Evolutionary conservation across 2,888 invertebrate species (phyloP), one percentile per base, ranked within the genome.

Genomic region (Ecliptopera silaceata): DNA sequence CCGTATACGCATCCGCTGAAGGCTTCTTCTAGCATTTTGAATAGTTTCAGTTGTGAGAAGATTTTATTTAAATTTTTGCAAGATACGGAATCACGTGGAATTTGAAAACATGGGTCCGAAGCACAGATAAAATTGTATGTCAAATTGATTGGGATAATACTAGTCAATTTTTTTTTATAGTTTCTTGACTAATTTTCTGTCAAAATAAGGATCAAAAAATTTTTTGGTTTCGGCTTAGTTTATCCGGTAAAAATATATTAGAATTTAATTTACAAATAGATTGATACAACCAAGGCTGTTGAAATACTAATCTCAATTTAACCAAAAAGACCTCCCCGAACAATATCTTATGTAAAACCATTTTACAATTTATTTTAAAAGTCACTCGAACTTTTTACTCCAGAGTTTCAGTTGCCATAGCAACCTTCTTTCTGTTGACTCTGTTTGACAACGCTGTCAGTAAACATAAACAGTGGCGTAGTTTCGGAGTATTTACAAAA

Each of bases 11-110:
- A 32, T 1, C 66, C 48, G 13, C 69, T 74, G 17, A 70, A 54
- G 0, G 66, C 50, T 38, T 73, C 59, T 8, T 67, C 59, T 54
- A 78, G 43, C 86, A 86, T 82, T 52, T 59, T 77, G 54, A 29
- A 42, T 46, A 12, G 4, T 32, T 1, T 17, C n/a, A n/a, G 39
- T 26, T 26, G 29, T 43, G n/a, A 15, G n/a, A 8, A 38, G n/a
- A 22, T 15, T 22, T 12, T 45, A 46, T 20, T 39, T 32, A n/a
- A n/a, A 34, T 31, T 29, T 44, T 32, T 31, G 32, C 32, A 45
- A 32, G 36, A 20, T 42, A 50, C 4, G 22, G 29, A 45, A 22
- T 44, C 31, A 47, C 53, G 32, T 38, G 20, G 29, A 54, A 47
- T 54, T 55, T 48, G 29, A 50, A 32, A n/a, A 12, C 8, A 6